phyloP scores from a whole-genome alignment of 2,888 invertebrate genomes.

The Terebella lapidaria region DNA sequence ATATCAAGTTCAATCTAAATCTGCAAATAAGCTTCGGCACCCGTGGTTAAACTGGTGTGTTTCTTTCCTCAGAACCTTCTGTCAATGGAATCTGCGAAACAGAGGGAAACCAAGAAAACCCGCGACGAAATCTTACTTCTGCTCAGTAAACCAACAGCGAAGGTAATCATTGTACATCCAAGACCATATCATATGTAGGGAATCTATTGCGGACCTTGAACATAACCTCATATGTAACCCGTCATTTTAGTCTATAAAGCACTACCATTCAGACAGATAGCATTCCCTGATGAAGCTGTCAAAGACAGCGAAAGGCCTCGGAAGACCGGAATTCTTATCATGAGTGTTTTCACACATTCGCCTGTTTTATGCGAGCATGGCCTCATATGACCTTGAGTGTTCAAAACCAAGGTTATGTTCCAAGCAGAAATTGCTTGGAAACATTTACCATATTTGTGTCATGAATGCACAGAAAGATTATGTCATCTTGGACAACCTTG shows the following conservation, averaged over 20 bases:
- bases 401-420: too few relatives aligned
- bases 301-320: not conserved
- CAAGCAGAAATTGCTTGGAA: too few relatives aligned
- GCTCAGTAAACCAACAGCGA: constrained; percentile 90
- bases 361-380: not conserved
- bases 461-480: not conserved
- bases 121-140: constrained; percentile 87
- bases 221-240: not conserved
- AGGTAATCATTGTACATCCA: constrained; percentile 63
- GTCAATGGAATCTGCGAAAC: constrained; percentile 88
- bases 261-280: too few relatives aligned
- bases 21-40: too few relatives aligned
- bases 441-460: too few relatives aligned
- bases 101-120: constrained; percentile 89
- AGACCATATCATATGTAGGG: too few relatives aligned
- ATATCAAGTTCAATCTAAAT: too few relatives aligned
- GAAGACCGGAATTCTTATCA: not conserved
- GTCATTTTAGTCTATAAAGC: too few relatives aligned
- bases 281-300: too few relatives aligned
- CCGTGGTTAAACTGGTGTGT: too few relatives aligned
- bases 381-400: too few relatives aligned
- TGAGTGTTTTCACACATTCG: not conserved
- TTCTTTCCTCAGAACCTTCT: constrained; percentile 74
- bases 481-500: not conserved
- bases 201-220: too few relatives aligned